Evolutionary conservation across 2,888 invertebrate genomes (phyloP), one percentile per base, ranked within the genome.

Genomic region (Hecatera dysodea): DNA sequence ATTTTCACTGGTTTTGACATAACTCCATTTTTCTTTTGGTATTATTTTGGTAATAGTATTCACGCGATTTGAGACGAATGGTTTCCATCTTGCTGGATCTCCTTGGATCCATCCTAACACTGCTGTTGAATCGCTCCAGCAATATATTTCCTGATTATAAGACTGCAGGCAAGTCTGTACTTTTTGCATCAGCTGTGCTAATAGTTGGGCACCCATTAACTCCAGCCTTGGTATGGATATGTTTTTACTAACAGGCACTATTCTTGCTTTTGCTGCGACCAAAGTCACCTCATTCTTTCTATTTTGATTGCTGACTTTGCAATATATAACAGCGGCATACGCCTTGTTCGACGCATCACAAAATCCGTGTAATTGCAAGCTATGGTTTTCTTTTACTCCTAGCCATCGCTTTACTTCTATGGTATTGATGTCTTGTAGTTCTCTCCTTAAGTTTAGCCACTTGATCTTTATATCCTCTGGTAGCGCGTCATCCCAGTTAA

Each of bases 321-420:
- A 56, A 22, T 56, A 55, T 33, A 33, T 55, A 7, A 33, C 55
- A n/a, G 53, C 53, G 11, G 53, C 53, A 53, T 53, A 53, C n/a
- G 55, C n/a, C 29, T 55, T 55, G 12, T 55, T 55, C 11, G 55
- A 55, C 29, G 55, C n/a, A 55, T 55, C 55, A 55, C 55, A 55
- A 11, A 44, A 44, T 19, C 44, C 44, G 44, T 44, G 44, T 44
- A 44, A 6, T 19, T 44, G 44, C 44, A 19, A 2, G 44, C 19
- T 44, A 7, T 44, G 19, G 7, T 19, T 19, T 44, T 44, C 2
- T 7, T 17, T 44, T 17, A 7, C 19, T 17, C 42, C 42, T 44
- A 17, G 1, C 6, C 42, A 44, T 19, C 19, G 42, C 19, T 42
- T 44, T 19, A 44, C 44, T 44, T 44, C 44, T 44, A 44, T 44